Evolutionary conservation across 2,113 vertebrate genomes (phyloP).

Genomic region (Loxodonta africana): DNA sequence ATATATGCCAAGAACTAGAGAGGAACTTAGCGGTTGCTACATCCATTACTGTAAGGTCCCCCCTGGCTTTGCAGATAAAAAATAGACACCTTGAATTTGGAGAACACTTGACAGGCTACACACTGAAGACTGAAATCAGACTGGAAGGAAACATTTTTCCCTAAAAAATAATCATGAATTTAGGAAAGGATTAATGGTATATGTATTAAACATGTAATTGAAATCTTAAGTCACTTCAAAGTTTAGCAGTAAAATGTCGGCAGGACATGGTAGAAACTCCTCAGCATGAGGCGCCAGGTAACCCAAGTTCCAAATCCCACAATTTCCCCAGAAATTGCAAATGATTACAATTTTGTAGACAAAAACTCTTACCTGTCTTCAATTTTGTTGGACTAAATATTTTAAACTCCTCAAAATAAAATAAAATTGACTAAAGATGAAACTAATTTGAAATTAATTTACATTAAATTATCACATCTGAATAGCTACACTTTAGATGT

Average conservation of each 20-base stretch:
- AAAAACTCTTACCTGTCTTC: conserved; percentile 27
- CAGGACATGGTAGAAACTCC: neutral
- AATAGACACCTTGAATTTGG: neutral
- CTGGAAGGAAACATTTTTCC: neutral
- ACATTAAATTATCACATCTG: conserved; percentile 28
- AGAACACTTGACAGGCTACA: conserved; percentile 15
- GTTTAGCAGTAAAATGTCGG: neutral
- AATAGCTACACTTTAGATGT: neutral
- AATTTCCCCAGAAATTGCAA: conserved; percentile 11
- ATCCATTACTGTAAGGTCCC: neutral
- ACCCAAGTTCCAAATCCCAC: neutral
- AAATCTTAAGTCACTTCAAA: neutral
- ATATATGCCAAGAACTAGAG: neutral
- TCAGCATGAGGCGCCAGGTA: neutral
- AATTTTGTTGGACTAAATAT: neutral
- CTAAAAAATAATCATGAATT: neutral
- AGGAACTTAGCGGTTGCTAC: neutral
- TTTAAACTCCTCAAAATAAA: neutral
- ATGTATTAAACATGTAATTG: neutral
- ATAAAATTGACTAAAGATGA: neutral
- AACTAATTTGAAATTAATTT: conserved; percentile 51
- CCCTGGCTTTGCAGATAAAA: neutral
- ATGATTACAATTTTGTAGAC: conserved; percentile 13
- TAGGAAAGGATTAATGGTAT: neutral
- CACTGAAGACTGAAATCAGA: neutral